A percentile compares a stretch with the other conserved stretches of the same genome.
Evolutionary conservation across 2,888 invertebrate species (phyloP).

Genomic region (Drosophila paracracens): DNA sequence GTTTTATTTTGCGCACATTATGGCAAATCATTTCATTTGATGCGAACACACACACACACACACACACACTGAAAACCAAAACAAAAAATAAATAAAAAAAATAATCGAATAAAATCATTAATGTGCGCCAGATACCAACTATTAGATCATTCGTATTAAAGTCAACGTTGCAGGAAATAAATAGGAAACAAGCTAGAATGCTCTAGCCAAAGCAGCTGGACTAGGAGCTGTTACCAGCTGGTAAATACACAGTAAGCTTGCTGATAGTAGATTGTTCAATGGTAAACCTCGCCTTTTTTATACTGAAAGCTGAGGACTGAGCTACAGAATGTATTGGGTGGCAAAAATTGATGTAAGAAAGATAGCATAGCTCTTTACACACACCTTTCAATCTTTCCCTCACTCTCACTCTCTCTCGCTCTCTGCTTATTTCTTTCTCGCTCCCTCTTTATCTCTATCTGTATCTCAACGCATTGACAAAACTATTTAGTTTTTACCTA

Average conservation of each 20-base stretch:
- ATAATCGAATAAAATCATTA: constrained; percentile 41
- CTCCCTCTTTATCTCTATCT: not conserved
- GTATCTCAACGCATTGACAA: not conserved
- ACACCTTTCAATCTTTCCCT: not conserved
- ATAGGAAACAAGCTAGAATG: not conserved
- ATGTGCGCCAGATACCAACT: constrained; percentile 25
- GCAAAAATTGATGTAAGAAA: not conserved
- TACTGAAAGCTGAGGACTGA: not conserved
- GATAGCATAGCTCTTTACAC: not conserved
- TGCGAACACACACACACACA: constrained; percentile 12
- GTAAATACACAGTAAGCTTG: not conserved
- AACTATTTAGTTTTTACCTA: not conserved
- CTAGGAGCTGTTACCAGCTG: not conserved
- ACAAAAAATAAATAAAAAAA: constrained; percentile 12
- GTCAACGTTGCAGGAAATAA: not conserved
- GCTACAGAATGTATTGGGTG: not conserved
- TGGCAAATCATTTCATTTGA: constrained; percentile 69
- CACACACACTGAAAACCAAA: not conserved
- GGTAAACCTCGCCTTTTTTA: not conserved
- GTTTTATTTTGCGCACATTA: constrained; percentile 70
- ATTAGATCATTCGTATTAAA: constrained; percentile 20
- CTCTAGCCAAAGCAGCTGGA: not conserved
- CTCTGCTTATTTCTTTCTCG: not conserved
- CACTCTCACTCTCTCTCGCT: not conserved
- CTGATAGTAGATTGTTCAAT: not conserved